Conservation (phyloP, 2,113 vertebrate species). For the Physeter macrocephalus region DNA sequence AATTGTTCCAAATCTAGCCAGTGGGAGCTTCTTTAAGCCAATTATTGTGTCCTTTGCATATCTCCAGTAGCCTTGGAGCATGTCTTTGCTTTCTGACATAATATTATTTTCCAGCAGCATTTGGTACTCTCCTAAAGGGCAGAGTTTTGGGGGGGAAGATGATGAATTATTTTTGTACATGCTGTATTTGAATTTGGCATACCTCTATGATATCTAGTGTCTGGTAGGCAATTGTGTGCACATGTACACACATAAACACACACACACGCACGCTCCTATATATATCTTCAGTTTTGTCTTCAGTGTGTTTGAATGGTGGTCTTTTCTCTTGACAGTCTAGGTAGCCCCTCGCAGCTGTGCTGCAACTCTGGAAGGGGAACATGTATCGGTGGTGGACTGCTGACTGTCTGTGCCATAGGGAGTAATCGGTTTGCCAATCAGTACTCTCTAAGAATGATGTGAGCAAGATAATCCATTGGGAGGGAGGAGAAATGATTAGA, state of each 20-base stretch:
- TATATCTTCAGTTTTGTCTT: not conserved
- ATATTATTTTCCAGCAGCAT: not conserved
- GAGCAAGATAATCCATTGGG: not conserved
- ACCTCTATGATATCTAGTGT: not conserved
- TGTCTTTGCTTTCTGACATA: conserved; percentile 15
- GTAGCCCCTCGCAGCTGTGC: not conserved
- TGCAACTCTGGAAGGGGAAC: not conserved
- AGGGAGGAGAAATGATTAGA: not conserved
- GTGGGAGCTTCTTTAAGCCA: not conserved
- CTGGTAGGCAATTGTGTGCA: not conserved
- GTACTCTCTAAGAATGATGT: not conserved
- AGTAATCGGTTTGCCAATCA: not conserved
- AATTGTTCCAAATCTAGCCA: not conserved
- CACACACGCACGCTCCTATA: not conserved
- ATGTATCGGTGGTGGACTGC: not conserved
- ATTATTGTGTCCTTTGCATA: not conserved
- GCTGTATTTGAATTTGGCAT: not conserved
- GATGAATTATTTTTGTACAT: not conserved
- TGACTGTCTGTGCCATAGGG: not conserved
- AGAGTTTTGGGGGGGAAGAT: not conserved
- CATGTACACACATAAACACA: rapidly evolving
- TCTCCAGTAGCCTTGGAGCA: not conserved
- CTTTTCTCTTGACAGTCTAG: not conserved
- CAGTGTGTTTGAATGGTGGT: not conserved
- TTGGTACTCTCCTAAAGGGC: not conserved